A percentile compares a stretch with the other conserved stretches of the same genome.
Evolutionary conservation across 1,140 invertebrate species (phyloP).

Genomic region (Heliconius congener): DNA sequence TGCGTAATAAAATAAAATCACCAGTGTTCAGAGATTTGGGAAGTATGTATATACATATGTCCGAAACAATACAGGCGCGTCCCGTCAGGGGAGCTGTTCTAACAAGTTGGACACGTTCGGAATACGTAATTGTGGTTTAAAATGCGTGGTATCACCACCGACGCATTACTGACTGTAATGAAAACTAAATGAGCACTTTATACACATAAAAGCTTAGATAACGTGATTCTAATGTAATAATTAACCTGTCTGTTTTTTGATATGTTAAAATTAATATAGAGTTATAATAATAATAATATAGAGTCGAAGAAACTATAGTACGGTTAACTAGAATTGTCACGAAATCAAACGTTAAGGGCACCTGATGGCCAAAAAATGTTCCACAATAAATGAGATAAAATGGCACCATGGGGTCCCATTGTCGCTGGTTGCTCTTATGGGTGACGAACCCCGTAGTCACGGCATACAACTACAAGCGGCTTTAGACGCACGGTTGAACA

Average conservation of each 20-base stretch:
- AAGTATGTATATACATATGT: conserved; percentile 22
- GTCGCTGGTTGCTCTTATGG: conserved; percentile 66
- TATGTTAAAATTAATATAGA: neutral
- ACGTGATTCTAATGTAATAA: conserved; percentile 49
- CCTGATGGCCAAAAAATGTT: conserved; percentile 61
- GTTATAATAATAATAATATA: neutral
- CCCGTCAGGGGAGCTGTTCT: conserved; percentile 55
- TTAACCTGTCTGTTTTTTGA: conserved; percentile 32
- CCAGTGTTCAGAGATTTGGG: conserved; percentile 37
- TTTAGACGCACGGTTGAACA: conserved; percentile 76
- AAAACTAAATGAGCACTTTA: conserved; percentile 57
- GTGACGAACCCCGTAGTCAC: conserved; percentile 39
- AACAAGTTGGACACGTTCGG: conserved; percentile 60
- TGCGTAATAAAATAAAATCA: conserved; percentile 39
- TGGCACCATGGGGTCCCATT: conserved; percentile 65
- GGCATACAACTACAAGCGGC: conserved; percentile 63
- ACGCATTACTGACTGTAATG: conserved; percentile 52
- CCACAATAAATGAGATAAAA: conserved; percentile 72
- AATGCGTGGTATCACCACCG: conserved; percentile 50
- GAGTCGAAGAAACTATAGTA: neutral
- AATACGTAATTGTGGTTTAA: conserved; percentile 61
- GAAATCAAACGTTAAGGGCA: conserved; percentile 47
- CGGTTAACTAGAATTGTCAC: conserved; percentile 4
- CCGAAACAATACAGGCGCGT: conserved; percentile 48
- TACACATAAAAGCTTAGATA: conserved; percentile 51